Evolutionary conservation across 1,140 invertebrate genomes (phyloP).

Genomic region (Lepidurus couesii): DNA sequence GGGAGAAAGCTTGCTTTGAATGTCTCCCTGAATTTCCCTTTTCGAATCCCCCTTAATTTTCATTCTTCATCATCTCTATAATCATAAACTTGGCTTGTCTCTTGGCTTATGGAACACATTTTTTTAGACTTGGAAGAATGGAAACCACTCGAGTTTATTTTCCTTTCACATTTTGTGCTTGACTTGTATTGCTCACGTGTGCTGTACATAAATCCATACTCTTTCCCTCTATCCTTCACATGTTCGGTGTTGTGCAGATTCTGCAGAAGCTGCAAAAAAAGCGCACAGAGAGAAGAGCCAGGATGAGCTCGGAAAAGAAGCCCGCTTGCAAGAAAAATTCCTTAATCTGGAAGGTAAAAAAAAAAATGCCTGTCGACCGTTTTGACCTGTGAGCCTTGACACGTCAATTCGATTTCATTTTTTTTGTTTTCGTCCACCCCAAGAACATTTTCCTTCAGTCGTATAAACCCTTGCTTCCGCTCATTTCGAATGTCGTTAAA

Average conservation of each 20-base stretch:
- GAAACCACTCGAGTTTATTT: slow-evolving; percentile 20
- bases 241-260: slow-evolving; percentile 79
- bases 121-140: slow-evolving; percentile 24
- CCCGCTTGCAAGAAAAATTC: slow-evolving; percentile 84
- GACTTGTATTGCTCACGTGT: slow-evolving; percentile 19
- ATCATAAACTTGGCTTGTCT: not conserved
- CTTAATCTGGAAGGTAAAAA: slow-evolving; percentile 90
- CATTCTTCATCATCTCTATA: slow-evolving; percentile 10
- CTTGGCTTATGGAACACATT: slow-evolving; percentile 12
- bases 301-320: slow-evolving; percentile 84
- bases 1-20: slow-evolving; percentile 11
- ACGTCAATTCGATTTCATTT: not conserved
- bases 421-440: not conserved
- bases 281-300: slow-evolving; percentile 86
- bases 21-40: not conserved
- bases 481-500: not conserved
- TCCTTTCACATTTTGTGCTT: slow-evolving; percentile 28
- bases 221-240: slow-evolving; percentile 33
- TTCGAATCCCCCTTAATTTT: slow-evolving; percentile 30
- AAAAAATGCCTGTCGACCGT: not conserved
- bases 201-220: slow-evolving; percentile 29
- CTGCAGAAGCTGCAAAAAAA: slow-evolving; percentile 96
- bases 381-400: not conserved
- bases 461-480: not conserved
- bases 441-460: not conserved